Evolutionary conservation across 2,888 invertebrate genomes (phyloP).

Genomic region (Acleris laterana): DNA sequence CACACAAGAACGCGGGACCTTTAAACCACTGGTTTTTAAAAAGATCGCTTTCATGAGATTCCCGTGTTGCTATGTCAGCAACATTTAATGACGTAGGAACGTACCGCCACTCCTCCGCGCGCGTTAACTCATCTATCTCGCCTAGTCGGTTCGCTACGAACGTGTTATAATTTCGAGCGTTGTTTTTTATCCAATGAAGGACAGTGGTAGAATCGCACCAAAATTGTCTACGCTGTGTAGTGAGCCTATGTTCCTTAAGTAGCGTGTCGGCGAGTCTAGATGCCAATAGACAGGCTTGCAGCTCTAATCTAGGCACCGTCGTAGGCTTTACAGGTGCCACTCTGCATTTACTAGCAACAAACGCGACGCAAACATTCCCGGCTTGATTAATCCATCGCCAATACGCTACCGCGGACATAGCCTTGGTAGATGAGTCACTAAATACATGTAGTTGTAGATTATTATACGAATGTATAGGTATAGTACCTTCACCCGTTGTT

Average conservation of each 20-base stretch:
- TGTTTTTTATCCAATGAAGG: slow-evolving; percentile 4
- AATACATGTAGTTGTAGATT: too few species aligned
- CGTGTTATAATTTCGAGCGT: slow-evolving; percentile 1
- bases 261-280: slow-evolving; percentile 1
- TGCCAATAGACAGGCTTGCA: slow-evolving; percentile 1
- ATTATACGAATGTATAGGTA: too few species aligned
- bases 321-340: not conserved
- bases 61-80: slow-evolving; percentile 3
- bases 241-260: not conserved
- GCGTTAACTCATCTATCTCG: too few species aligned
- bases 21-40: not conserved
- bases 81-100: slow-evolving; percentile 5
- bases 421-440: too few species aligned
- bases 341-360: slow-evolving; percentile 3
- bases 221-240: not conserved
- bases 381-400: slow-evolving; percentile 4
- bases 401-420: too few species aligned
- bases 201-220: slow-evolving; percentile 11
- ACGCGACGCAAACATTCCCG: not conserved
- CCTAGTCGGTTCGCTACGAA: slow-evolving; percentile 5
- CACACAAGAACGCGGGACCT: not conserved
- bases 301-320: not conserved
- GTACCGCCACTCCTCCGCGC: slow-evolving; percentile 3
- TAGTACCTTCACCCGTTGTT: too few species aligned
- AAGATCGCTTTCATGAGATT: not conserved